A percentile compares a stretch with the other conserved stretches of the same genome.
phyloP scores from a whole-genome alignment of 2,113 vertebrate species.

The Tapirus terrestris region DNA sequence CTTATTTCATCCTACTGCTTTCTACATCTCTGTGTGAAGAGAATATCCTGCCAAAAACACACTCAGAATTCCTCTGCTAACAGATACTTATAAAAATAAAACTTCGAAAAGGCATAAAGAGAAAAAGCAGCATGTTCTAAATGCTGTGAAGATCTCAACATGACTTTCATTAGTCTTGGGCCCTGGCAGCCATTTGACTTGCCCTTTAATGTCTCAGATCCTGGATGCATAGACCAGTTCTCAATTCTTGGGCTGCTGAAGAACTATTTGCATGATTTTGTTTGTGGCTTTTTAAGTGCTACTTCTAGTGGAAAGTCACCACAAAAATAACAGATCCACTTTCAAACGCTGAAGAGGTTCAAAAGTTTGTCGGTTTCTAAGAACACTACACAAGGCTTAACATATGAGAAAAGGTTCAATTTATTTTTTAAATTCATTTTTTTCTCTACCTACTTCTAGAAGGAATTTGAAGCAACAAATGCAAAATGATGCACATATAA shows the following conservation, averaged over 20 bases:
- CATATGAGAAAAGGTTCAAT: not conserved
- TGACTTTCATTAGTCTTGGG: slow-evolving; percentile 33
- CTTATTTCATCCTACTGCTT: slow-evolving; percentile 9
- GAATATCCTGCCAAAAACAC: slow-evolving; percentile 69
- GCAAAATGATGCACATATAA: not conserved
- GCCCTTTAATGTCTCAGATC: not conserved
- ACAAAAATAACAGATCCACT: not conserved
- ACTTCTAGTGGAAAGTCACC: slow-evolving; percentile 46
- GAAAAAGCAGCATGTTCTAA: slow-evolving; percentile 64
- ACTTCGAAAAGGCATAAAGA: slow-evolving; percentile 61
- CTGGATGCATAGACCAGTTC: not conserved
- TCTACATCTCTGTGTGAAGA: slow-evolving; percentile 56
- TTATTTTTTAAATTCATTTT: slow-evolving; percentile 33
- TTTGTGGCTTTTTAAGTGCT: not conserved
- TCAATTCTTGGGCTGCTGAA: not conserved
- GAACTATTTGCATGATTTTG: slow-evolving; percentile 2
- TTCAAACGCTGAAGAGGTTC: slow-evolving; percentile 39
- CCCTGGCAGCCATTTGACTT: not conserved
- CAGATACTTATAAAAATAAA: slow-evolving; percentile 76
- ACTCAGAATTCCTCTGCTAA: slow-evolving; percentile 69
- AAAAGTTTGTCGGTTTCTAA: slow-evolving; percentile 26
- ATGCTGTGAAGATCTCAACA: not conserved
- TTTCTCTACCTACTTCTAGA: not conserved
- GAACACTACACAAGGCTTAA: slow-evolving; percentile 26
- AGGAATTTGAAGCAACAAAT: not conserved